Conservation (phyloP, 1,140 invertebrate genomes). For the Druon quercuslanigerum region DNA sequence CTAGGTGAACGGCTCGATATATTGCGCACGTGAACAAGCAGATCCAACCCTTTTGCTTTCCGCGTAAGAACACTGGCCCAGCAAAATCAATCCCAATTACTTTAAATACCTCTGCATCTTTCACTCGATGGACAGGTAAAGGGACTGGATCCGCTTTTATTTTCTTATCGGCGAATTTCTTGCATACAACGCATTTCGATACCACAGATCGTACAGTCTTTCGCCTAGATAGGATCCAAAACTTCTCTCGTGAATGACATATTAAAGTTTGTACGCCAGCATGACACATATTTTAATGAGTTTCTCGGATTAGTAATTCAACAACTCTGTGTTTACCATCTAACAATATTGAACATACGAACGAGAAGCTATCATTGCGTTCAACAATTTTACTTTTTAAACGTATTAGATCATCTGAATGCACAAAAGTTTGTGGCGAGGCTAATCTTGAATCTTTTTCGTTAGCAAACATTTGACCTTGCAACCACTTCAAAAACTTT, state of each 20-base stretch:
- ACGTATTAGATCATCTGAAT: slow-evolving; percentile 43
- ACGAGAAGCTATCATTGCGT: slow-evolving; percentile 44
- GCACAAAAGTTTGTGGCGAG: slow-evolving; percentile 32
- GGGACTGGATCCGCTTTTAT: too few relatives aligned
- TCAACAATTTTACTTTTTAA: too few relatives aligned
- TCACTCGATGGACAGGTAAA: too few relatives aligned
- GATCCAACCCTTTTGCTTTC: slow-evolving; percentile 59
- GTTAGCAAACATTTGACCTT: too few relatives aligned
- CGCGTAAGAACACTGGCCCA: slow-evolving; percentile 55
- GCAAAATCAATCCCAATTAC: slow-evolving; percentile 62
- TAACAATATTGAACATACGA: slow-evolving; percentile 51
- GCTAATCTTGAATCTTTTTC: slow-evolving; percentile 36
- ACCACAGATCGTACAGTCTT: too few relatives aligned
- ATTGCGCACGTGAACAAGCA: slow-evolving; percentile 64
- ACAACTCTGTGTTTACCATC: background rate
- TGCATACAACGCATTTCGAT: too few relatives aligned
- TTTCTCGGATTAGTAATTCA: background rate
- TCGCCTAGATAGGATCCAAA: too few relatives aligned
- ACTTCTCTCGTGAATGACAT: too few relatives aligned
- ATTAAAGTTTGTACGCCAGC: background rate
- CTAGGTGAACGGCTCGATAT: slow-evolving; percentile 63
- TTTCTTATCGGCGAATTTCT: too few relatives aligned
- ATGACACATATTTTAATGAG: too few relatives aligned
- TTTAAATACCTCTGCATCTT: slow-evolving; percentile 58
- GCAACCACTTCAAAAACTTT: too few relatives aligned